Base-by-base conservation (phyloP, 2,888 invertebrate species). In the Melipona beecheii region DNA sequence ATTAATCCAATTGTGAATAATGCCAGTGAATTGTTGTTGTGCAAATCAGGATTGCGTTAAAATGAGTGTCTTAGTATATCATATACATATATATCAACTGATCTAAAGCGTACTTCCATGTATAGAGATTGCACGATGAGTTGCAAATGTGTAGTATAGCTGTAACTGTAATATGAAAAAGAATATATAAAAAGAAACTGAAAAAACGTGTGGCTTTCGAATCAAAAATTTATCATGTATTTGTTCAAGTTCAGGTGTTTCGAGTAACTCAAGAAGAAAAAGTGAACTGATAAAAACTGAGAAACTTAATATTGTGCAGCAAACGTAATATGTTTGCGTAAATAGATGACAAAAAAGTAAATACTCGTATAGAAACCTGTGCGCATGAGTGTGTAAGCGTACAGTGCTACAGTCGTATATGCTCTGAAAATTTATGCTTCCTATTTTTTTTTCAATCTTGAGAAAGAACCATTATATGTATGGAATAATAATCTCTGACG, bases 321-420 rank as follows among this genome's bases (percentile, higher is more conserved):
- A 52, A 78, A 76, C 21, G 62, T 58, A 78, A 49, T n/a, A 78
- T 50, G 54, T 72, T 54, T 60, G 64, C 54, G 31, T 62, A 72
- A 58, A 56, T 66, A 11, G n/a, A 36, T 43, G 52, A 83, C 4
- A n/a, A 31, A n/a, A 72, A 54, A 66, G 31, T 31, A 71, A 78
- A 50, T 31, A 19, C 54, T 54, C 75, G 54, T 78, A 52, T 27
- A 60, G 74, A 79, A 71, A 68, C 66, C 84, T 86, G 78, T 71
- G 79, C 74, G 69, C 73, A 70, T 80, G 73, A 62, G 70, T 75
- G 80, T 81, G 72, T 83, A 88, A 88, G 83, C 85, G 70, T 83
- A 86, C 71, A 72, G 85, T 85, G 88, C 78, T 49, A 81, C 66
- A 69, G 75, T 78, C 65, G 56, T 65, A 66, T 69, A 80, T 83